Evolutionary conservation across 2,797 vertebrate genomes (phyloP).

Genomic region (Pantherophis alleghaniensis): DNA sequence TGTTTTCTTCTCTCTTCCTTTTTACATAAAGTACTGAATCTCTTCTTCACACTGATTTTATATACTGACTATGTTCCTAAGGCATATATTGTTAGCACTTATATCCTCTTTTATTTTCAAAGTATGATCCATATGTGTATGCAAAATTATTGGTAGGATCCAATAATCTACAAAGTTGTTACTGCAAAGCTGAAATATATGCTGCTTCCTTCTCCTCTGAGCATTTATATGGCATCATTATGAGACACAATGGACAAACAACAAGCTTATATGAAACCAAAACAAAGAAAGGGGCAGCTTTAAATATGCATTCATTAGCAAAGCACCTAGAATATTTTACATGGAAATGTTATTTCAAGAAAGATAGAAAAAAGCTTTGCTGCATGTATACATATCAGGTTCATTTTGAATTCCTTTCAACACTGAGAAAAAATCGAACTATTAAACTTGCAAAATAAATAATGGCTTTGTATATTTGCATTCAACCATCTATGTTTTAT

Average conservation of each 20-base stretch:
- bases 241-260: background rate
- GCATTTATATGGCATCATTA: background rate
- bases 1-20: background rate
- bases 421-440: background rate
- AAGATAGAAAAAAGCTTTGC: background rate
- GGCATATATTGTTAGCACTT: background rate
- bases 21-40: background rate
- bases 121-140: background rate
- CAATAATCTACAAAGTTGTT: background rate
- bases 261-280: background rate
- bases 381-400: background rate
- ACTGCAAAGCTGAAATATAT: background rate
- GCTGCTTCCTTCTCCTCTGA: background rate
- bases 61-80: background rate
- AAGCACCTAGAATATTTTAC: background rate
- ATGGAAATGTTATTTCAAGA: background rate
- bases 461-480: background rate
- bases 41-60: background rate
- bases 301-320: background rate
- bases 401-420: background rate
- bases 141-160: background rate
- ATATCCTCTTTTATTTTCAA: background rate
- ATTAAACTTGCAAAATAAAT: background rate
- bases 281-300: background rate
- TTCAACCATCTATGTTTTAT: too few relatives aligned